phyloP scores from a whole-genome alignment of 2,113 vertebrate genomes.

The Passerina amoena region DNA sequence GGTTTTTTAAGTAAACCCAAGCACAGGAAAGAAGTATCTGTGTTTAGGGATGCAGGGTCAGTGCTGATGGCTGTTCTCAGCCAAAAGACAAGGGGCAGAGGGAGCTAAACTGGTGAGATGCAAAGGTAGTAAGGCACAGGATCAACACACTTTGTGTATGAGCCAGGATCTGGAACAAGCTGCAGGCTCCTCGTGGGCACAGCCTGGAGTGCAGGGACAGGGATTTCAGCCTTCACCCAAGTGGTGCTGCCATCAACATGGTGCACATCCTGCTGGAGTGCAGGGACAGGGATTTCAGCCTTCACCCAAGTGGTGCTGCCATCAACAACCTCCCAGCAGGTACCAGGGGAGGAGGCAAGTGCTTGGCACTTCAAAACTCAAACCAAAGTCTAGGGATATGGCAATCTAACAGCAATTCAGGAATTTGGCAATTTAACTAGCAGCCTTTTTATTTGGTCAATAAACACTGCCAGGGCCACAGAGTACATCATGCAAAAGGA shows the following conservation, averaged over 20 bases:
- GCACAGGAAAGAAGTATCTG: background rate
- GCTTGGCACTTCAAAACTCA: background rate
- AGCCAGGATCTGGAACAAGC: background rate
- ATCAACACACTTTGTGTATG: background rate
- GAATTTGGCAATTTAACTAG: background rate
- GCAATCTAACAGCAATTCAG: too few species aligned
- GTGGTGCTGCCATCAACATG: too few species aligned
- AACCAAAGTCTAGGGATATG: background rate
- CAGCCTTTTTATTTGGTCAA: background rate
- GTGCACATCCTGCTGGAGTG: too few species aligned
- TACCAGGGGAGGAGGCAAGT: background rate
- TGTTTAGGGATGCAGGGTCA: background rate
- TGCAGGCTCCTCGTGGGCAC: background rate
- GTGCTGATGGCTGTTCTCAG: background rate
- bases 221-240: background rate
- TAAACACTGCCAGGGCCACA: background rate
- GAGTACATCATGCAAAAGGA: background rate
- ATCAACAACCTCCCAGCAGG: background rate
- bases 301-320: background rate
- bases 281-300: background rate
- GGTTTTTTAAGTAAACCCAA: background rate
- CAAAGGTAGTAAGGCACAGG: background rate
- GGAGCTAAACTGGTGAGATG: background rate
- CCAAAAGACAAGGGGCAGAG: background rate
- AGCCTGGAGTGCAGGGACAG: accelerated